Percentiles rank a stretch among this genome's conserved stretches.
Conservation (phyloP, 2,888 invertebrate genomes). For the Altica lythri region DNA sequence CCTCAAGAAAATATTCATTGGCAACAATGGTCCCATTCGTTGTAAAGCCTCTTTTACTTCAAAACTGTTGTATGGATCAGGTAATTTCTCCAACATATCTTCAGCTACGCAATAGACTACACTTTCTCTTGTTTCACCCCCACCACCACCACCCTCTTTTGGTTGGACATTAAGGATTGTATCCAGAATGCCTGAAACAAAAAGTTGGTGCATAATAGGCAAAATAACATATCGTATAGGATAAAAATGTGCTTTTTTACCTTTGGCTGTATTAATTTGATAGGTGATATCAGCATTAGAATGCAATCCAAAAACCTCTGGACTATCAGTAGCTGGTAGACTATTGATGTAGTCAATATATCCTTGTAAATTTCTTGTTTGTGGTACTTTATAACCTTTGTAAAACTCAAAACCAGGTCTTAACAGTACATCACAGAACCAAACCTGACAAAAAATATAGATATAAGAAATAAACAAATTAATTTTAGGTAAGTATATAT, state of each 20-base stretch:
- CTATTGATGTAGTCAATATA: conserved; percentile 88
- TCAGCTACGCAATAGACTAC: conserved; percentile 90
- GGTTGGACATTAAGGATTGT: conserved; percentile 97
- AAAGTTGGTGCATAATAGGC: too few relatives aligned
- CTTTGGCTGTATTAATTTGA: conserved; percentile 94
- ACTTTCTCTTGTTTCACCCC: conserved; percentile 91
- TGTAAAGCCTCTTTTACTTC: conserved; percentile 88
- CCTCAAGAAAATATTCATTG: conserved; percentile 94
- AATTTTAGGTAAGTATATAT: conserved; percentile 2
- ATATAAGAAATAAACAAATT: neutral
- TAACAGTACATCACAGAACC: conserved; percentile 92
- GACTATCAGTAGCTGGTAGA: conserved; percentile 84
- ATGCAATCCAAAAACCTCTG: conserved; percentile 96
- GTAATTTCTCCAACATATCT: conserved; percentile 88
- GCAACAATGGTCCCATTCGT: conserved; percentile 89
- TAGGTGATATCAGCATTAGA: conserved; percentile 97
- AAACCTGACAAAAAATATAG: conserved; percentile 60
- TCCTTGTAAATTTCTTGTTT: conserved; percentile 75
- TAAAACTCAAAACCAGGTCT: conserved; percentile 91
- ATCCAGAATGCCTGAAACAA: conserved; percentile 76
- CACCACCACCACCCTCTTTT: conserved; percentile 88
- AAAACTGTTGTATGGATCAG: conserved; percentile 83
- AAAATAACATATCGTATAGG: too few relatives aligned
- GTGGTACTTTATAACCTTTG: conserved; percentile 90
- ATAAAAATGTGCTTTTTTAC: too few relatives aligned